phyloP scores from a whole-genome alignment of 2,113 vertebrate genomes.

The Pogona vitticeps region DNA sequence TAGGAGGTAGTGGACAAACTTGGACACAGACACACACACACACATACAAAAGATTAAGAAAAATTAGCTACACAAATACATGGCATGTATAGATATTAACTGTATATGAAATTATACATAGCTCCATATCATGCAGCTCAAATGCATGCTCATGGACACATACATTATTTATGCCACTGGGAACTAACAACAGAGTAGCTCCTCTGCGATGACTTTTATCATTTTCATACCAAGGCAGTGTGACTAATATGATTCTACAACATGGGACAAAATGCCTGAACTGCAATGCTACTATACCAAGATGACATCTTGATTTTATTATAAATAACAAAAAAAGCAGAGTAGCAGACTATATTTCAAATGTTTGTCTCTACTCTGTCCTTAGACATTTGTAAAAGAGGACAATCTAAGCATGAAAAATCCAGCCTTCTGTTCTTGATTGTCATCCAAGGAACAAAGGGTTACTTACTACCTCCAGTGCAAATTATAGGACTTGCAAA shows the following conservation, averaged over 20 bases:
- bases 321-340: neutral
- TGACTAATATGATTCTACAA: neutral
- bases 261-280: neutral
- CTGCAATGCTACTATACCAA: neutral
- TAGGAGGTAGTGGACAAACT: conserved; percentile 87
- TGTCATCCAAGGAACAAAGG: too few species aligned
- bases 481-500: too few species aligned
- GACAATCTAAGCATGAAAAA: neutral
- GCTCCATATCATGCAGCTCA: neutral
- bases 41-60: neutral
- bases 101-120: neutral
- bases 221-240: neutral
- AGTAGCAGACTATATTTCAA: neutral
- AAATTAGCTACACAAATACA: conserved; percentile 19
- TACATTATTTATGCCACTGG: neutral
- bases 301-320: neutral
- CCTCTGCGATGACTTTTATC: neutral
- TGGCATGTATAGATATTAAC: neutral
- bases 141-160: neutral
- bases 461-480: too few species aligned
- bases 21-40: conserved; percentile 51
- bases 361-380: neutral
- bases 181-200: neutral
- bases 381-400: neutral
- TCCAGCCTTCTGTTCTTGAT: neutral